Evolutionary conservation across 2,113 vertebrate genomes (phyloP).

Genomic region (Meleagris gallopavo): DNA sequence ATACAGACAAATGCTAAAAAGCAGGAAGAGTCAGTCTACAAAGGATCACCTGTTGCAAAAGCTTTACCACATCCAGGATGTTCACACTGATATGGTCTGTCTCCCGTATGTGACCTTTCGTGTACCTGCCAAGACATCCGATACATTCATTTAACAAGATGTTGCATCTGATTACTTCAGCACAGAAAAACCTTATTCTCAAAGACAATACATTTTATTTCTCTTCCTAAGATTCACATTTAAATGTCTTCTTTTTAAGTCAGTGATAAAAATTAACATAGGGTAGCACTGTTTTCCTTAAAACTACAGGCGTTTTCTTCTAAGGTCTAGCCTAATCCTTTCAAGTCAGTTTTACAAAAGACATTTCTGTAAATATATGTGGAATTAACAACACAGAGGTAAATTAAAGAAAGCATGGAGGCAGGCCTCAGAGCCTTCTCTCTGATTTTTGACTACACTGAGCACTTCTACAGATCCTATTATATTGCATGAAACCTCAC

Average conservation of each 20-base stretch:
- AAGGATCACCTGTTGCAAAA: conserved; percentile 93
- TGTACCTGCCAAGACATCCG: conserved; percentile 87
- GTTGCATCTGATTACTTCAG: background rate
- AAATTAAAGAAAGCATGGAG: background rate
- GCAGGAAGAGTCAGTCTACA: background rate
- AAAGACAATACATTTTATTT: background rate
- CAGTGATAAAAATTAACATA: background rate
- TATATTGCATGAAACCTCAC: background rate
- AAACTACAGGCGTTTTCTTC: background rate
- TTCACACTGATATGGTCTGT: conserved; percentile 95
- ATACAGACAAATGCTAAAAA: background rate
- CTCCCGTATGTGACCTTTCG: conserved; percentile 96
- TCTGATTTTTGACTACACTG: background rate
- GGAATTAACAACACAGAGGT: background rate
- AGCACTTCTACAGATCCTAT: background rate
- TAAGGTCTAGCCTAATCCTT: background rate
- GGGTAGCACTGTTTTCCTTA: background rate
- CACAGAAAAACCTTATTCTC: background rate
- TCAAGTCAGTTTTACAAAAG: background rate
- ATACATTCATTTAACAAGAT: background rate
- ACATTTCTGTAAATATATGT: background rate
- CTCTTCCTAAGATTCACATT: background rate
- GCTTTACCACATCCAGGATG: conserved; percentile 95
- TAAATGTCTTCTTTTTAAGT: background rate
- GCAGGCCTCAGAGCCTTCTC: background rate